Conservation (phyloP, 2,113 vertebrate genomes). For the Catharus bicknelli region DNA sequence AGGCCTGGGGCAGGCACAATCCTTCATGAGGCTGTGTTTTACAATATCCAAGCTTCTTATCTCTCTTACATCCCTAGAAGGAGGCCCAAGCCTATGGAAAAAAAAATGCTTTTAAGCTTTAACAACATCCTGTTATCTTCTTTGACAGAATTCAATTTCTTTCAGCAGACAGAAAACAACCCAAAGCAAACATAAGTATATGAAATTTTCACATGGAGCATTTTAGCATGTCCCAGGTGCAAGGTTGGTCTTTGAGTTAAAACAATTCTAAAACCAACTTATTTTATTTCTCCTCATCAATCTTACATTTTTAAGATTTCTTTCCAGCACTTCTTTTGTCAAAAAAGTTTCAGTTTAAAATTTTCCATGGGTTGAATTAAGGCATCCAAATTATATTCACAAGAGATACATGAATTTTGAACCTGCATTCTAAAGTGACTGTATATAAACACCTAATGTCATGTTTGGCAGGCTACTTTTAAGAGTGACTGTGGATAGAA, state of each 20-base stretch:
- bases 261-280: background rate
- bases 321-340: background rate
- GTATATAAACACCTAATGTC: accelerated
- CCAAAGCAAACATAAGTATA: background rate
- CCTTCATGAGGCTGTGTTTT: background rate
- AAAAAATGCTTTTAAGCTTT: background rate
- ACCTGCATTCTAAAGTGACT: background rate
- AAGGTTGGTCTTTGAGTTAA: background rate
- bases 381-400: background rate
- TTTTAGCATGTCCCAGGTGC: background rate
- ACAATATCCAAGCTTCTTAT: background rate
- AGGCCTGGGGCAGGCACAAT: background rate
- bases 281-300: background rate
- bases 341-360: background rate
- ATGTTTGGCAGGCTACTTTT: background rate
- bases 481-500: background rate
- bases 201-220: background rate
- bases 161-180: background rate
- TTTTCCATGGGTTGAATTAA: background rate
- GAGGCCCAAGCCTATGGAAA: background rate
- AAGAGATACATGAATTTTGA: background rate
- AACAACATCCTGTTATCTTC: background rate
- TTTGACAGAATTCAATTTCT: background rate
- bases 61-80: background rate
- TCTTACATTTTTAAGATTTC: background rate